Percentiles rank a stretch among this genome's conserved stretches.
phyloP scores from a whole-genome alignment of 2,888 invertebrate genomes.

The Sthenelais limicola region DNA sequence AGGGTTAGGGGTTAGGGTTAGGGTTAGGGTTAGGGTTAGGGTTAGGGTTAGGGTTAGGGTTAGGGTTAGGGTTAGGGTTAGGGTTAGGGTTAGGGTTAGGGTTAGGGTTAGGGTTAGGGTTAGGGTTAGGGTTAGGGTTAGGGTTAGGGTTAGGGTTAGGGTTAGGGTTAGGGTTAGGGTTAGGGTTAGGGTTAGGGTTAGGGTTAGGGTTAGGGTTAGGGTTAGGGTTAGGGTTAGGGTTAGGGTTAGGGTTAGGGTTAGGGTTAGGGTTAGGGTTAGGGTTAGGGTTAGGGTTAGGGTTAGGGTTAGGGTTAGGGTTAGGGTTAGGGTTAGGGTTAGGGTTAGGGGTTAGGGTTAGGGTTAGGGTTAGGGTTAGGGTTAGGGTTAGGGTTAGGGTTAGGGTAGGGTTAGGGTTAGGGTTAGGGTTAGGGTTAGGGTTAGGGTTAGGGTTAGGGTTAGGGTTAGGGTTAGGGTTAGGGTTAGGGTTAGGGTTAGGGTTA shows the following conservation, averaged over 20 bases:
- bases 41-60: conserved; percentile 5
- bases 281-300: conserved; percentile 47
- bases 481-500: conserved; percentile 46
- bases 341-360: too few relatives aligned
- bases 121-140: conserved; percentile 50
- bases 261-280: conserved; percentile 52
- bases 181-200: conserved; percentile 48
- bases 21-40: conserved; percentile 2
- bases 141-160: conserved; percentile 51
- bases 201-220: conserved; percentile 25
- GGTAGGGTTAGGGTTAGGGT: conserved; percentile 2
- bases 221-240: conserved; percentile 53
- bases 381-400: neutral
- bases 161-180: conserved; percentile 49
- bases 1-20: too few relatives aligned
- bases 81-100: conserved; percentile 55
- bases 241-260: conserved; percentile 52
- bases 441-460: conserved; percentile 46
- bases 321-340: conserved; percentile 47
- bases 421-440: conserved; percentile 45
- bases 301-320: conserved; percentile 48
- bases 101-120: conserved; percentile 48
- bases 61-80: conserved; percentile 16
- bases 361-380: neutral
- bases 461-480: conserved; percentile 47